Evolutionary conservation across 2,113 vertebrate species (phyloP), one percentile per base, ranked within the genome.

Genomic region (Paralichthys olivaceus): DNA sequence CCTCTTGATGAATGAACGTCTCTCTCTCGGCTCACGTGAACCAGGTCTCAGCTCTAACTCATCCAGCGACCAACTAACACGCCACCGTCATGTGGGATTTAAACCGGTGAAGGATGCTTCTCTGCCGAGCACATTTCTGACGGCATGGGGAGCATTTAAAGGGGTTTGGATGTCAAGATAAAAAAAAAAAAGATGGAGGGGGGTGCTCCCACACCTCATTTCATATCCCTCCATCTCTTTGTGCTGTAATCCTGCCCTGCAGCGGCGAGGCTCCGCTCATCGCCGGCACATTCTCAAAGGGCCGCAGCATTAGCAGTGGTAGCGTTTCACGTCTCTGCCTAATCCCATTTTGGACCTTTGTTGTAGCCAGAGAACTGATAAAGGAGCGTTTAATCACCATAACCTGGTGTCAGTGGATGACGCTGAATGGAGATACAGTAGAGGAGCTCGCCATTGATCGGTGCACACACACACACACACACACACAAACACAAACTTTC

Each of bases 191-290:
- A 32, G 28, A 62, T 61, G 59, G 37, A 62, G n/a, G 20, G 5
- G 65, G 59, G 64, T 28, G 74, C 73, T 75, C 75, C 61, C 47
- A 49, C 58, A 73, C 82, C 67, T 77, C 90, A 65, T 58, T 83
- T 73, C 69, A 53, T 89, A 88, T 86, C 87, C 78, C 86, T 84
- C 54, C 77, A 83, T 93, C 87, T 85, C 88, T 92, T 91, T 93
- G 84, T 91, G 83, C 61, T 20, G 57, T 92, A 91, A 90, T 90
- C 89, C 87, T 90, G 80, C 79, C 91, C 89, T 32, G 78, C 72
- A 84, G 91, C 84, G 0, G 34, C 55, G 2, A 12, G 49, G 72
- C 81, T 68, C 83, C 55, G 84, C 69, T 85, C 72, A 58, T 22
- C 87, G 87, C 84, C 86, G 85, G 81, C 56, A 37, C 56, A 77